Evolutionary conservation across 1,140 invertebrate genomes (phyloP).

Genomic region (Heliconius hermathena): DNA sequence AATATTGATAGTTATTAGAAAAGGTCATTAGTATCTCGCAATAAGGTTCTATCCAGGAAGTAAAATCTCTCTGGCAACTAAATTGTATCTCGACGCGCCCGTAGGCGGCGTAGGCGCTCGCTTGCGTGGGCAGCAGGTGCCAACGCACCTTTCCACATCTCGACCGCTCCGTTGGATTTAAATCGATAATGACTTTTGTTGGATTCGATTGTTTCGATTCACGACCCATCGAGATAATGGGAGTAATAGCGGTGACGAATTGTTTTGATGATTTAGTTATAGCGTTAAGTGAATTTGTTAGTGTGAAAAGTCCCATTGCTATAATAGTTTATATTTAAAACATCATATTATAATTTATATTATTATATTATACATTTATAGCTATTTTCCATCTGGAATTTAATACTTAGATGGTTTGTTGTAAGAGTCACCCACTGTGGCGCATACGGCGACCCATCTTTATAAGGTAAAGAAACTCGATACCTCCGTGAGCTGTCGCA

Average conservation of each 20-base stretch:
- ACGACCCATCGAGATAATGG: conserved; percentile 28
- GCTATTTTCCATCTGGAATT: neutral
- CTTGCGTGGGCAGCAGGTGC: conserved; percentile 71
- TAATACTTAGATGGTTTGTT: neutral
- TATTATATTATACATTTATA: neutral
- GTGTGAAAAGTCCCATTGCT: neutral
- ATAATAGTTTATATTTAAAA: neutral
- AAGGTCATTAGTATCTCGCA: conserved; percentile 14
- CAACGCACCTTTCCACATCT: conserved; percentile 69
- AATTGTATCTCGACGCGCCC: conserved; percentile 40
- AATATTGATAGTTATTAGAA: neutral
- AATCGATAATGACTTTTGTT: conserved; percentile 36
- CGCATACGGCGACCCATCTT: conserved; percentile 6
- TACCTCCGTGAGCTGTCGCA: conserved; percentile 20
- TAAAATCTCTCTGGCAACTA: conserved; percentile 29
- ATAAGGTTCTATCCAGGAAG: conserved; percentile 31
- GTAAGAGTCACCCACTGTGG: conserved; percentile 13
- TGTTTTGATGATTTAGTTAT: neutral
- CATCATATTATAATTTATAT: neutral
- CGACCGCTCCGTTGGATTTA: conserved; percentile 35
- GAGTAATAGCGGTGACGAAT: conserved; percentile 1
- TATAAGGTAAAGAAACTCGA: conserved; percentile 28
- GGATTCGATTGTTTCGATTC: conserved; percentile 32
- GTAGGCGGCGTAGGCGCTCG: conserved; percentile 59
- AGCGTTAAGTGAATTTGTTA: neutral